Evolutionary conservation across 2,797 vertebrate species (phyloP).

Genomic region (Hydrocynus forskahlii): DNA sequence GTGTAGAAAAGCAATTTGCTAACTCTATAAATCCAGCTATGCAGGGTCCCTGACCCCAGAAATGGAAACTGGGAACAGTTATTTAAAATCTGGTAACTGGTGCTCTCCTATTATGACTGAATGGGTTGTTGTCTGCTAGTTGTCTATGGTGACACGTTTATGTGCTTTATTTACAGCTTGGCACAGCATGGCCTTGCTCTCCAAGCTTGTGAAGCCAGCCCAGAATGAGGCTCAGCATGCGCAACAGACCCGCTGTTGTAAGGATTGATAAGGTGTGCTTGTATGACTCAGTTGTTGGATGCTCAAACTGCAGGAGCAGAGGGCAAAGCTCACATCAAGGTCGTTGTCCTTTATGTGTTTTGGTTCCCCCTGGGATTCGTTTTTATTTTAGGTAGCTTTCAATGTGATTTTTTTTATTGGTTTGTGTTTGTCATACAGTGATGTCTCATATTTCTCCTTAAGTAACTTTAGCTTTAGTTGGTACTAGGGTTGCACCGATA

Average conservation of each 20-base stretch:
- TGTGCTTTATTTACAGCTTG: conserved; percentile 72
- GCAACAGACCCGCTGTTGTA: conserved; percentile 36
- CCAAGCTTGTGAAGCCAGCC: conserved; percentile 32
- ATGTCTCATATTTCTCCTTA: neutral
- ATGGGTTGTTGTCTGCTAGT: conserved; percentile 69
- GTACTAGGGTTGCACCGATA: too few relatives aligned
- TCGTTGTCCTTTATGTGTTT: neutral
- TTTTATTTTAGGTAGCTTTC: neutral
- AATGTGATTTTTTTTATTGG: neutral
- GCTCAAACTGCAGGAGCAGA: conserved; percentile 9
- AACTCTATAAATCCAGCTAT: conserved; percentile 74
- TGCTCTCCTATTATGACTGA: conserved; percentile 77
- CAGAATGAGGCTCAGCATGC: conserved; percentile 47
- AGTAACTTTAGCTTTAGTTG: neutral
- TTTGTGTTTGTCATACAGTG: neutral
- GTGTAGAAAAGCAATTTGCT: conserved; percentile 77
- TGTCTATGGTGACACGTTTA: conserved; percentile 74
- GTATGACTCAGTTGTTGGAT: conserved; percentile 36
- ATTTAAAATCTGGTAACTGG: conserved; percentile 79
- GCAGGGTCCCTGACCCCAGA: conserved; percentile 64
- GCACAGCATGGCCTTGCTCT: conserved; percentile 59
- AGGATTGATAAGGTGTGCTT: conserved; percentile 25
- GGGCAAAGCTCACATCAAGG: neutral
- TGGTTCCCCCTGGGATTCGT: neutral
- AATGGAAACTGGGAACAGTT: conserved; percentile 69